Conservation (phyloP, 2,888 invertebrate species). For the Epirrita christyi region DNA sequence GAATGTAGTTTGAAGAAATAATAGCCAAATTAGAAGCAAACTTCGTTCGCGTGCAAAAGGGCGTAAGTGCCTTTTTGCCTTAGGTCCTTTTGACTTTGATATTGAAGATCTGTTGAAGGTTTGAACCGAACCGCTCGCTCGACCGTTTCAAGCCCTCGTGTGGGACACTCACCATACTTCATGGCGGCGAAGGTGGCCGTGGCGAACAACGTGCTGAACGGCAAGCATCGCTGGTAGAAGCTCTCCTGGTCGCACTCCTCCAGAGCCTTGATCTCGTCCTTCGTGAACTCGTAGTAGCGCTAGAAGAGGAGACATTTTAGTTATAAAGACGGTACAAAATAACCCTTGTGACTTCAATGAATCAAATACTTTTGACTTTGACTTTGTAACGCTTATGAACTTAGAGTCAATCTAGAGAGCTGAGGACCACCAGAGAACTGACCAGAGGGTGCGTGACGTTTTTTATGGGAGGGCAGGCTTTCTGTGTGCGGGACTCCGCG, state of each 20-base stretch:
- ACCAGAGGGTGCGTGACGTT: constrained; percentile 77
- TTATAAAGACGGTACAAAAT: no score
- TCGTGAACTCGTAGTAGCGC: constrained; percentile 87
- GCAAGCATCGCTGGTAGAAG: constrained; percentile 90
- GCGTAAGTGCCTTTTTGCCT: no score
- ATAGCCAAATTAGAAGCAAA: no score
- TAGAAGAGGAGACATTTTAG: constrained; percentile 40
- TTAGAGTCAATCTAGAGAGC: no score
- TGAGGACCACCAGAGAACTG: constrained; percentile 15
- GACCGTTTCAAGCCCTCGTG: not conserved
- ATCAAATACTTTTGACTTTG: no score
- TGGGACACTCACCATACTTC: constrained; percentile 79
- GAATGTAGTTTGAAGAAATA: no score
- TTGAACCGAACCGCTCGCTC: no score
- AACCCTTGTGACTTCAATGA: no score
- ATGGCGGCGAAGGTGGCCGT: constrained; percentile 87
- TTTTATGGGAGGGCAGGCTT: constrained; percentile 54
- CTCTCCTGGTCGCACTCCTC: constrained; percentile 92
- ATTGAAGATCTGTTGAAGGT: no score
- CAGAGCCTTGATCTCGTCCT: constrained; percentile 89
- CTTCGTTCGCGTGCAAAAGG: no score
- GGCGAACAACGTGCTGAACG: constrained; percentile 87
- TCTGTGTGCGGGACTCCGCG: constrained; percentile 44
- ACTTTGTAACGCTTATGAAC: no score
- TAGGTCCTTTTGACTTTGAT: no score